These are phyloP conservation scores for Himalopsyche tibetana DNA, from an alignment of 2,888 invertebrate genomes.

Conservation along the genomic window DNA sequence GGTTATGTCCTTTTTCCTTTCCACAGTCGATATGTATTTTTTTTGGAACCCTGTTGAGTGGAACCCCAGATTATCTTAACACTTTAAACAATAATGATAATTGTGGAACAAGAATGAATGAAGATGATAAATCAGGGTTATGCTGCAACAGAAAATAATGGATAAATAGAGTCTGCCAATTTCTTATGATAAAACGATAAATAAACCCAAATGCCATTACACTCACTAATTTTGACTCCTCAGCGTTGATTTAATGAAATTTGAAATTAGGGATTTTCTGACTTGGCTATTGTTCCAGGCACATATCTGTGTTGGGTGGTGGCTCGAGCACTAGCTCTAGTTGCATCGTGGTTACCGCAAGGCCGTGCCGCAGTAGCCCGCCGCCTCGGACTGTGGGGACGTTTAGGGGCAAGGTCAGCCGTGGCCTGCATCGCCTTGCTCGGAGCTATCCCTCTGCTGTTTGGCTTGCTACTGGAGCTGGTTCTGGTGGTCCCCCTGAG, in stretches of 20 bases:
- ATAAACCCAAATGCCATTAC: no score
- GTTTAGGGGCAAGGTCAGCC: slow-evolving; percentile 85
- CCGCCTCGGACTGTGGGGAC: slow-evolving; percentile 84
- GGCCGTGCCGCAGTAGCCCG: slow-evolving; percentile 87
- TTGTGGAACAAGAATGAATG: no score
- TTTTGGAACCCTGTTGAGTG: no score
- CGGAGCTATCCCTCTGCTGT: slow-evolving; percentile 93
- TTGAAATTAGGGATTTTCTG: slow-evolving; percentile 36
- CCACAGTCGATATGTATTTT: no score
- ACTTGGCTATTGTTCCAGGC: slow-evolving; percentile 73
- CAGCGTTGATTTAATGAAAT: not conserved
- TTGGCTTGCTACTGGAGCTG: slow-evolving; percentile 94
- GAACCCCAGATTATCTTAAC: no score
- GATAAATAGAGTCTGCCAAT: not conserved
- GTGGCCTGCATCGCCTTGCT: slow-evolving; percentile 87
- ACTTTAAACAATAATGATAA: no score
- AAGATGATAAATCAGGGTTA: no score
- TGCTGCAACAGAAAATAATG: not conserved
- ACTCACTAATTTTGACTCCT: not conserved
- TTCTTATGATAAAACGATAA: no score
- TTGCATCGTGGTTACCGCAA: slow-evolving; percentile 92
- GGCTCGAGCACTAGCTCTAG: slow-evolving; percentile 88
- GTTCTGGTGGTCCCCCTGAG: slow-evolving; percentile 94
- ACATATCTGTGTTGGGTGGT: slow-evolving; percentile 96
- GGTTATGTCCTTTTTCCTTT: no score